phyloP scores from a whole-genome alignment of 2,113 vertebrate genomes.

The Leptosomus discolor region DNA sequence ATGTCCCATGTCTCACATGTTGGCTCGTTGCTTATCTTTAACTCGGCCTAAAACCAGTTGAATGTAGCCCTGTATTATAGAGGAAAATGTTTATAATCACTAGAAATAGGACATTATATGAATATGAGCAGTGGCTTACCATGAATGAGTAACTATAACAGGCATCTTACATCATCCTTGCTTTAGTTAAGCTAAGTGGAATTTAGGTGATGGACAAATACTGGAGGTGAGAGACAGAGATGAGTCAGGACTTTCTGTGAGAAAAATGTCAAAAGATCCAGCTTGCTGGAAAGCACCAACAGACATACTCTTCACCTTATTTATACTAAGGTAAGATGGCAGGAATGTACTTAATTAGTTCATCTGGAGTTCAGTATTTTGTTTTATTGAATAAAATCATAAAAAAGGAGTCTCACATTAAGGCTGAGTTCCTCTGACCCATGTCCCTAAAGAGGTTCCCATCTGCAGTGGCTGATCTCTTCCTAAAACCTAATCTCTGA shows the following conservation, averaged over 20 bases:
- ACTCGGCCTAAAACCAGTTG: neutral
- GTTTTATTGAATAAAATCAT: neutral
- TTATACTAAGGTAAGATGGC: neutral
- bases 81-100: neutral
- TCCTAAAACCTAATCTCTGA: neutral
- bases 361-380: neutral
- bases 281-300: neutral
- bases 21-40: neutral
- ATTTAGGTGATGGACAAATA: neutral
- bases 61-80: neutral
- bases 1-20: fast-evolving
- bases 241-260: neutral
- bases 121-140: neutral
- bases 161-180: neutral
- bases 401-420: neutral
- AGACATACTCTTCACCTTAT: neutral
- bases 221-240: neutral
- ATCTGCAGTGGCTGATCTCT: neutral
- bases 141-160: neutral
- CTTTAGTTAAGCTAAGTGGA: neutral
- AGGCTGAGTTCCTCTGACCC: neutral
- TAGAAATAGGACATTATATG: neutral
- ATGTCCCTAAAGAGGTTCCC: neutral
- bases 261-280: neutral
- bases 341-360: neutral